Conservation (phyloP, 2,888 invertebrate species). For the Allolobophora icterica region DNA sequence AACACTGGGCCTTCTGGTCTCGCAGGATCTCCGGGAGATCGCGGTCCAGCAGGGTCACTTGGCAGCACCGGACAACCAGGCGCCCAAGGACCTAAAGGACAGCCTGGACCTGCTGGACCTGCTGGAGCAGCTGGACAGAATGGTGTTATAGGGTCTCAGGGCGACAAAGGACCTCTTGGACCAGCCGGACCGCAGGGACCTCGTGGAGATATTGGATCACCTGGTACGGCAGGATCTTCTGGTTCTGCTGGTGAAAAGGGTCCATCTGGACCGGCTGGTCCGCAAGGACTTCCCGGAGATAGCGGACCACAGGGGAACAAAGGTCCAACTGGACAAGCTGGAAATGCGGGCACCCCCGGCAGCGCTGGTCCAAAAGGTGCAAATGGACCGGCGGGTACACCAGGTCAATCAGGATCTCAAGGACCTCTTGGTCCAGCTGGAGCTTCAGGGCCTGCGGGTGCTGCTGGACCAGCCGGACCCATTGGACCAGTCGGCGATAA, state of each 20-base stretch:
- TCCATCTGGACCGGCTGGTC: slow-evolving; percentile 35
- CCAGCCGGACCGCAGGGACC: slow-evolving; percentile 38
- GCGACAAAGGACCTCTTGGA: slow-evolving; percentile 42
- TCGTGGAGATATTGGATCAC: slow-evolving; percentile 34
- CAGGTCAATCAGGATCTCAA: slow-evolving; percentile 34
- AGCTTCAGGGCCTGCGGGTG: slow-evolving; percentile 35
- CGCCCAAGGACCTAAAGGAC: slow-evolving; percentile 39
- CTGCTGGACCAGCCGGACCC: slow-evolving; percentile 35
- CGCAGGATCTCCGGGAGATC: slow-evolving; percentile 34
- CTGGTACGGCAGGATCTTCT: slow-evolving; percentile 36
- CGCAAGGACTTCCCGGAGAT: slow-evolving; percentile 38
- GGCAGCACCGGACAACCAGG: slow-evolving; percentile 34
- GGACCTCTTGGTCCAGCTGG: slow-evolving; percentile 41
- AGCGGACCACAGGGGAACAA: slow-evolving; percentile 33
- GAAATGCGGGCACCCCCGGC: slow-evolving; percentile 34
- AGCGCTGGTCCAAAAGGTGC: slow-evolving; percentile 33
- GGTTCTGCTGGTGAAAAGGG: slow-evolving; percentile 38
- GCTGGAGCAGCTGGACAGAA: slow-evolving; percentile 29
- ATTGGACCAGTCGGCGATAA: slow-evolving; percentile 34
- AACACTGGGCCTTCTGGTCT: slow-evolving; percentile 19
- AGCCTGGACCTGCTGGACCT: slow-evolving; percentile 40
- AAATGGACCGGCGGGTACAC: slow-evolving; percentile 36
- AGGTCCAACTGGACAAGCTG: slow-evolving; percentile 33
- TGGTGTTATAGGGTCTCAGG: slow-evolving; percentile 42
- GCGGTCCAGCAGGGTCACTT: slow-evolving; percentile 35